These are phyloP conservation scores for Chiloscyllium plagiosum DNA, from an alignment of 2,113 vertebrate species.

Conservation along the genomic window DNA sequence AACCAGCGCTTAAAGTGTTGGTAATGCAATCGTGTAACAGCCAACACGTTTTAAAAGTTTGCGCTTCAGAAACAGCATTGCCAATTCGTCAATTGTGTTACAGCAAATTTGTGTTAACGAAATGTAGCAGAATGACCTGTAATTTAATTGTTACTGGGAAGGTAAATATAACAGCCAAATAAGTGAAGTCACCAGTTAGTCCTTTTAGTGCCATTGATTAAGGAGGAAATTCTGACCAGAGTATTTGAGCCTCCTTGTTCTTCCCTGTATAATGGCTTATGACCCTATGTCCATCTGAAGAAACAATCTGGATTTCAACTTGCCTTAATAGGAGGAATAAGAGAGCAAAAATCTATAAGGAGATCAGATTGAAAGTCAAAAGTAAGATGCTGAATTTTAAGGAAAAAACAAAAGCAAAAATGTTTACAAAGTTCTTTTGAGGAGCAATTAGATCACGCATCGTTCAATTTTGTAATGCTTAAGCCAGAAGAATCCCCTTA, in stretches of 20 bases:
- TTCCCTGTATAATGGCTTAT: background rate
- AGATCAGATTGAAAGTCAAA: background rate
- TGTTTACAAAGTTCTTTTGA: background rate
- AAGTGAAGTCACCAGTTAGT: background rate
- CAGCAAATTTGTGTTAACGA: no score
- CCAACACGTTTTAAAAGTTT: no score
- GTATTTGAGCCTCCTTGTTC: background rate
- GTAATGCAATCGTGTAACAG: no score
- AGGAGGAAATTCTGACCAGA: background rate
- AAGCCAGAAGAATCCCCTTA: background rate
- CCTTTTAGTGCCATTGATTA: background rate
- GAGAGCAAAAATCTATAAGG: background rate
- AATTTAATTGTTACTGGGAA: background rate
- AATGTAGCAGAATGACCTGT: no score
- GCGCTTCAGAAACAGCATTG: no score
- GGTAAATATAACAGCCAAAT: background rate
- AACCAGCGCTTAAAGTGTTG: no score
- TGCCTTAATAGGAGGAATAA: background rate
- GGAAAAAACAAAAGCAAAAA: background rate
- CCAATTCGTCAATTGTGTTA: no score
- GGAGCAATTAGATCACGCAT: background rate
- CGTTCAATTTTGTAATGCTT: background rate
- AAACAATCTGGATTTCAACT: background rate
- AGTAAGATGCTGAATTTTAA: background rate
- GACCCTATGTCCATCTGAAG: background rate